Evolutionary conservation across 2,113 vertebrate species (phyloP), one percentile per base, ranked within the genome.

Genomic region (Heloderma charlesbogerti): DNA sequence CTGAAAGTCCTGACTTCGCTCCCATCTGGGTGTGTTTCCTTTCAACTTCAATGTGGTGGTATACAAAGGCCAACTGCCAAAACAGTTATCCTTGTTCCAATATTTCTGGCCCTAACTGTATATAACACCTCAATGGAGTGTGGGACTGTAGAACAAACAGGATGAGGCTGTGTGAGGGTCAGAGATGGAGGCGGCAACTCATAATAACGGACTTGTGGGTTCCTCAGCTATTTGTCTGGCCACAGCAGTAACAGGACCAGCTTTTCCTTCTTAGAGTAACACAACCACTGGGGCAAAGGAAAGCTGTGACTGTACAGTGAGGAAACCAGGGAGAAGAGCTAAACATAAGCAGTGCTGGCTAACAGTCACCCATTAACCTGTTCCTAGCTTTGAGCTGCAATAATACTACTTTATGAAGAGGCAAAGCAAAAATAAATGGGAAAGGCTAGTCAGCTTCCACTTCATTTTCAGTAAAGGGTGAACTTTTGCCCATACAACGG

Each of bases 121-220:
- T 75, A 87, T 83, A 75, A 0, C 0, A 86, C 92, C 88, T 87
- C 29, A 93, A 63, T 85, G 93, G 87, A 80, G 0, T 37, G 88
- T 92, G 92, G 94, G 92, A 80, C 72, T 1, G 0, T 15, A 72
- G 60, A 51, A 87, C 93, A 96, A 95, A 95, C 92, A 95, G 95
- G 94, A 94, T 93, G 88, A 31, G n/a, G 43, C 25, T 54, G 20
- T 71, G 13, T 37, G 43, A 51, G 43, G 43, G 12, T 15, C 20
- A 9, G 43, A 29, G 20, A 48, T 37, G 34, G 31, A 67, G 12
- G 3, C 45, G 75, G 75, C 40, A 43, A 88, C 67, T 22, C 67
- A 54, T 54, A 72, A 48, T 86, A 72, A 72, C 4, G 31, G 4
- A 31, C 6, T 3, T 67, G 43, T 78, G 57, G 75, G 10, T 54